Conservation (phyloP, 2,888 invertebrate genomes). For the Hyalella azteca region DNA sequence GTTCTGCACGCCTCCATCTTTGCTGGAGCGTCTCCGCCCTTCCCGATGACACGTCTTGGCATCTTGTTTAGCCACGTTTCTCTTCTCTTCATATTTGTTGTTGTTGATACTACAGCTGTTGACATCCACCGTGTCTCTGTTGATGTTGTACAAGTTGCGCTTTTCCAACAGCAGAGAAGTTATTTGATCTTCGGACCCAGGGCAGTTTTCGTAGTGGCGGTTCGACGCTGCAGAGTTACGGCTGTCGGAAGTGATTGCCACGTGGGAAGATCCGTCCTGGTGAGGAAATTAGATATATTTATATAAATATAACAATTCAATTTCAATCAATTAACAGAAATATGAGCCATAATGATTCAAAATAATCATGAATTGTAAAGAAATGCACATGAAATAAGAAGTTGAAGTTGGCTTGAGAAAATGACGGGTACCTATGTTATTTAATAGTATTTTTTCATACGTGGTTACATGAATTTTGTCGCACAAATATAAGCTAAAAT, state of each 20-base stretch:
- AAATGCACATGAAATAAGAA: too few species aligned
- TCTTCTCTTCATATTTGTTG: not conserved
- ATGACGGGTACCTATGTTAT: too few species aligned
- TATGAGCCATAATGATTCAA: too few species aligned
- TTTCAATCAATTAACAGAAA: too few species aligned
- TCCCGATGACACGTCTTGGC: not conserved
- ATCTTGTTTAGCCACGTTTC: not conserved
- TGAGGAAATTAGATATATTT: too few species aligned
- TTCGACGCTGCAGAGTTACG: not conserved
- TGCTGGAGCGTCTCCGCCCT: not conserved
- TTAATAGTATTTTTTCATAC: too few species aligned
- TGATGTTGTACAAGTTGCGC: not conserved
- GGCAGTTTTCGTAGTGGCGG: not conserved
- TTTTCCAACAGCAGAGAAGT: not conserved
- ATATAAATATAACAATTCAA: too few species aligned
- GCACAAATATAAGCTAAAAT: too few species aligned
- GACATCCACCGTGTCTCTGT: not conserved
- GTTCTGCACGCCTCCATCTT: slow-evolving; percentile 7
- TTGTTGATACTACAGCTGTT: not conserved
- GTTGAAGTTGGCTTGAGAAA: too few species aligned
- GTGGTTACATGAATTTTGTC: too few species aligned
- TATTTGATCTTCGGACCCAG: not conserved
- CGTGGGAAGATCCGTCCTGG: not conserved
- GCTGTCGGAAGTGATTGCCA: not conserved
- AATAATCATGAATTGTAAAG: too few species aligned